phyloP scores from a whole-genome alignment of 2,888 invertebrate genomes.

The Dyspetes luteomarginatus region DNA sequence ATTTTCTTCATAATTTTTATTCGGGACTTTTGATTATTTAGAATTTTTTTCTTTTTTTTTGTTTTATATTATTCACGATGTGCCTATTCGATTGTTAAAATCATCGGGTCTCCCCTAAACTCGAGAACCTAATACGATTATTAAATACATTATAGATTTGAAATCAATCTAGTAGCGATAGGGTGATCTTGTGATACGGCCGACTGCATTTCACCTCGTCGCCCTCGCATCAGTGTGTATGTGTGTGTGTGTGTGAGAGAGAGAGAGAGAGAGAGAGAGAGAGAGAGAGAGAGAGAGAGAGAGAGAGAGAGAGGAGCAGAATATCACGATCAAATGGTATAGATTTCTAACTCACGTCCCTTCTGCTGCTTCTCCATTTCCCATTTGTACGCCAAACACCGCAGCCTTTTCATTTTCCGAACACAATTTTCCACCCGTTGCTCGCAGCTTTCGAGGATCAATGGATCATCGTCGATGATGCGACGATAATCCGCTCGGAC shows the following conservation, averaged over 20 bases:
- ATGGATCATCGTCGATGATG: slow-evolving; percentile 52
- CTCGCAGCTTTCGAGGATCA: slow-evolving; percentile 66
- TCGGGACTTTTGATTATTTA: background rate
- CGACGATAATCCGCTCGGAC: slow-evolving; percentile 43
- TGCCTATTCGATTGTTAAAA: background rate
- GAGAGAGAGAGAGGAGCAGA: background rate
- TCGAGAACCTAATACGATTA: slow-evolving; percentile 61
- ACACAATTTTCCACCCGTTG: slow-evolving; percentile 76
- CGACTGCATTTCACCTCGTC: slow-evolving; percentile 55
- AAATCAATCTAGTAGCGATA: slow-evolving; percentile 68
- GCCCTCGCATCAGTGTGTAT: slow-evolving; percentile 13
- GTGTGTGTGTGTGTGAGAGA: background rate
- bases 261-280: background rate
- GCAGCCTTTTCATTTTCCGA: slow-evolving; percentile 65
- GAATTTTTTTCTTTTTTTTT: background rate
- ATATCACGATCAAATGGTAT: slow-evolving; percentile 51
- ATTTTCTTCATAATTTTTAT: background rate
- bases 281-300: too few species aligned
- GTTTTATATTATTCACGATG: background rate
- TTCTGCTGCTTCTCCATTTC: slow-evolving; percentile 37
- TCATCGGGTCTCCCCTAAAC: slow-evolving; percentile 30
- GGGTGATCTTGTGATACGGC: slow-evolving; percentile 66
- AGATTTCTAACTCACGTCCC: slow-evolving; percentile 8
- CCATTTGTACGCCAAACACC: slow-evolving; percentile 58
- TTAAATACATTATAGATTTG: slow-evolving; percentile 69